Evolutionary conservation across 2,888 invertebrate genomes (phyloP).

Genomic region (Macrosiphum euphorbiae): DNA sequence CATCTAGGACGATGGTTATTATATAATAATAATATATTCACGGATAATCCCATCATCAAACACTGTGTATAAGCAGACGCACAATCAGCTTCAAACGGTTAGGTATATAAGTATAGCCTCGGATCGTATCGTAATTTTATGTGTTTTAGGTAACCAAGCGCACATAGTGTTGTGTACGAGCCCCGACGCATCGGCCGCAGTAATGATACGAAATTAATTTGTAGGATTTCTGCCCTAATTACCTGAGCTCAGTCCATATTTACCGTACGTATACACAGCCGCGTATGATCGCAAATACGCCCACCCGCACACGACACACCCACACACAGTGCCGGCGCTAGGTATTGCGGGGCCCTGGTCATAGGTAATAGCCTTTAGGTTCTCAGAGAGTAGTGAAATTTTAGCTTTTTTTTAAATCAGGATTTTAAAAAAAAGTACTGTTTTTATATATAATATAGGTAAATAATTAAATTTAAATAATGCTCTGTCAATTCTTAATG

Average conservation of each 20-base stretch:
- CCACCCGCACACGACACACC: too few species aligned
- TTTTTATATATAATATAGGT: too few species aligned
- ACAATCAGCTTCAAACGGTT: conserved; percentile 14
- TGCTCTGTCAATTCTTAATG: too few species aligned
- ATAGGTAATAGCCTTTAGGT: too few species aligned
- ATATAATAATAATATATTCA: background rate
- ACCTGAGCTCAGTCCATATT: background rate
- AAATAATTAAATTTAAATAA: too few species aligned
- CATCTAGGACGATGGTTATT: background rate
- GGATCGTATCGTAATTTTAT: conserved; percentile 1
- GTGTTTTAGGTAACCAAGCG: background rate
- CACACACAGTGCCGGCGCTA: too few species aligned
- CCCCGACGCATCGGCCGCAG: background rate
- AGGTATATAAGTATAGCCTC: background rate
- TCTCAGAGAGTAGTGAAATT: too few species aligned
- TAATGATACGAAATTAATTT: conserved; percentile 33
- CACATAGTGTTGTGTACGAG: background rate
- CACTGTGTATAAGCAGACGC: background rate
- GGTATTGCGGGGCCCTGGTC: too few species aligned
- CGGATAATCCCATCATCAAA: background rate
- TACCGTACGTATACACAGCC: background rate
- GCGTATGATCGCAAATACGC: background rate
- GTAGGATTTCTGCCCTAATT: background rate
- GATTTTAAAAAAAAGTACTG: too few species aligned
- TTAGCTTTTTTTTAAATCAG: too few species aligned